phyloP scores from a whole-genome alignment of 1,140 invertebrate genomes.

The Sesamia nonagrioides region DNA sequence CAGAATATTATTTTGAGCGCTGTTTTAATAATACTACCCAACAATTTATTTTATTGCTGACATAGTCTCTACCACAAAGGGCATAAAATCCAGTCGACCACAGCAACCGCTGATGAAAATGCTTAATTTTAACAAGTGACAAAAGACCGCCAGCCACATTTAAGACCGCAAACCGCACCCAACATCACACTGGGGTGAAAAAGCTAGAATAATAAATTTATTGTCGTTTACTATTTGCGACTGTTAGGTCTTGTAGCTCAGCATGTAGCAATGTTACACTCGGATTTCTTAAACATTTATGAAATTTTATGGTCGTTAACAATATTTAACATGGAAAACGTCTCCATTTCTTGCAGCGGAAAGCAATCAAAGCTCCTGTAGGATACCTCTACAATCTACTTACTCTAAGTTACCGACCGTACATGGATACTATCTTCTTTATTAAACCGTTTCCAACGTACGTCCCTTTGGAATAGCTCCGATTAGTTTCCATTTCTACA shows the following conservation, averaged over 20 bases:
- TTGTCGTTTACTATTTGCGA: neutral
- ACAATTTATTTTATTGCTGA: neutral
- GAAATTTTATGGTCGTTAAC: neutral
- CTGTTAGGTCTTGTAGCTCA: neutral
- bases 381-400: neutral
- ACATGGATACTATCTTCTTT: neutral
- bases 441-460: neutral
- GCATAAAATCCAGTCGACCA: neutral
- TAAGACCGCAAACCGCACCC: conserved; percentile 10
- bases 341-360: neutral
- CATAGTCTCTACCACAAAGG: neutral
- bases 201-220: neutral
- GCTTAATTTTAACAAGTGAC: conserved; percentile 14
- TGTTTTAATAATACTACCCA: neutral
- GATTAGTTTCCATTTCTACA: neutral
- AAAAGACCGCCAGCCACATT: conserved; percentile 12
- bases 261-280: too few relatives aligned
- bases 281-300: too few relatives aligned
- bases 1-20: neutral
- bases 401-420: neutral
- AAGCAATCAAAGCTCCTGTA: neutral
- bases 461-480: neutral
- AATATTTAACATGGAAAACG: neutral
- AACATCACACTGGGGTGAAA: neutral
- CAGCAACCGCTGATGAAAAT: neutral